Evolutionary conservation across 2,113 vertebrate genomes (phyloP).

Genomic region (Tychaedon coryphoeus): DNA sequence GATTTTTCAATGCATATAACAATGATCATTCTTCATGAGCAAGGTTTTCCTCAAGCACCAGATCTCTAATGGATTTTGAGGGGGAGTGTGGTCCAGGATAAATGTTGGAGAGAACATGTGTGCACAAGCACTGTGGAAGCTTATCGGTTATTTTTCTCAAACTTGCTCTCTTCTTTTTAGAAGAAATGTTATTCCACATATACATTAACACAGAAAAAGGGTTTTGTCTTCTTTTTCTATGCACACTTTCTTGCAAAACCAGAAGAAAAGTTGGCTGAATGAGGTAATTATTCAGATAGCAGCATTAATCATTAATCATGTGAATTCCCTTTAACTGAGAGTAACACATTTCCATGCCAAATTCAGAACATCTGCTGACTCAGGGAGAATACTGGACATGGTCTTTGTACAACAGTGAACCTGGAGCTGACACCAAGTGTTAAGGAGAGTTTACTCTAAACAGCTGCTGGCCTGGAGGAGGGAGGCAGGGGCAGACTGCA

Average conservation of each 20-base stretch:
- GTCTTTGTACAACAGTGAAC: not conserved
- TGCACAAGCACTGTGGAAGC: not conserved
- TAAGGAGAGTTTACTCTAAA: not conserved
- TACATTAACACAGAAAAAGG: not conserved
- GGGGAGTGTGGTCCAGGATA: not conserved
- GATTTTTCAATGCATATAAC: not conserved
- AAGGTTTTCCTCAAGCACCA: not conserved
- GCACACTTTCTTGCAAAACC: not conserved
- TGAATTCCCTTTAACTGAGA: not conserved
- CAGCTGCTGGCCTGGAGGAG: not conserved
- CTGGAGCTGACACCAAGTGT: not conserved
- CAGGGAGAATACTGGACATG: not conserved
- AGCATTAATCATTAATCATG: not conserved
- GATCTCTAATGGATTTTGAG: not conserved
- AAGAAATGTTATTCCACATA: not conserved
- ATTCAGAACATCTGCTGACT: slow-evolving; percentile 8
- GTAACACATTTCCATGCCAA: not conserved
- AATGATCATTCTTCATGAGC: not conserved
- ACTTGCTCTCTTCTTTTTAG: not conserved
- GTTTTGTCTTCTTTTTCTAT: not conserved
- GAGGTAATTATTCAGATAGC: not conserved
- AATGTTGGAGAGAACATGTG: not conserved
- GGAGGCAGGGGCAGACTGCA: not conserved
- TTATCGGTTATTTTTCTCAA: not conserved
- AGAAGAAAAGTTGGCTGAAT: not conserved